These are phyloP conservation scores for Bothrops jararaca DNA, from an alignment of 2,113 vertebrate genomes.

Conservation along the genomic window DNA sequence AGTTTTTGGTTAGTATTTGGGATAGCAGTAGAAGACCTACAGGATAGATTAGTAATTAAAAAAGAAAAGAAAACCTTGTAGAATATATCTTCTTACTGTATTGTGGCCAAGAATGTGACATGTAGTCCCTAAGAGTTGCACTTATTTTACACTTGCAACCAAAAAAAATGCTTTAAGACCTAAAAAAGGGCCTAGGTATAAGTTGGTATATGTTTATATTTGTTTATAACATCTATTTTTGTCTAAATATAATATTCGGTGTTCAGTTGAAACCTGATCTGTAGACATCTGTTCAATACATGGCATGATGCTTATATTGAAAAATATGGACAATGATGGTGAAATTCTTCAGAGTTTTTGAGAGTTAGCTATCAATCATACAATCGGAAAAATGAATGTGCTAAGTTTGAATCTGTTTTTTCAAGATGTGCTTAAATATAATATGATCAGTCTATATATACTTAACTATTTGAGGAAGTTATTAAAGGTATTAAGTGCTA, in stretches of 20 bases:
- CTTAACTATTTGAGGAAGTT: background rate
- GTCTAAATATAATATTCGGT: slow-evolving; percentile 15
- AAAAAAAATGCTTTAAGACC: slow-evolving; percentile 25
- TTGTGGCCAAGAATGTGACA: background rate
- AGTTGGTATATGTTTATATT: slow-evolving; percentile 32
- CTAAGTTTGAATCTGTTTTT: slow-evolving; percentile 24
- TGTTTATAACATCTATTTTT: slow-evolving; percentile 26
- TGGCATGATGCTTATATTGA: background rate
- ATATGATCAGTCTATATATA: background rate
- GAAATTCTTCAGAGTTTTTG: slow-evolving; percentile 11
- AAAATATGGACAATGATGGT: background rate
- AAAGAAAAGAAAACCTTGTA: background rate
- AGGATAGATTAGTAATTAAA: background rate
- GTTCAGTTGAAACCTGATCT: slow-evolving; percentile 1
- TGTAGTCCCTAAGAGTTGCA: background rate
- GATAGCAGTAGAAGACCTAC: background rate
- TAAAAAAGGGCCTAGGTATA: background rate
- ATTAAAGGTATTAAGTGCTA: background rate
- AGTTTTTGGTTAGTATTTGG: background rate
- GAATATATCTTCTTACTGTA: background rate
- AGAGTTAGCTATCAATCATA: slow-evolving; percentile 4
- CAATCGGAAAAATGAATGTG: background rate
- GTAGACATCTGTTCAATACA: background rate
- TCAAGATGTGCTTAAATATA: slow-evolving; percentile 10
- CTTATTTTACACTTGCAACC: background rate